These are phyloP conservation scores for Lithobius niger DNA, from an alignment of 1,140 invertebrate species.

Conservation along the genomic window DNA sequence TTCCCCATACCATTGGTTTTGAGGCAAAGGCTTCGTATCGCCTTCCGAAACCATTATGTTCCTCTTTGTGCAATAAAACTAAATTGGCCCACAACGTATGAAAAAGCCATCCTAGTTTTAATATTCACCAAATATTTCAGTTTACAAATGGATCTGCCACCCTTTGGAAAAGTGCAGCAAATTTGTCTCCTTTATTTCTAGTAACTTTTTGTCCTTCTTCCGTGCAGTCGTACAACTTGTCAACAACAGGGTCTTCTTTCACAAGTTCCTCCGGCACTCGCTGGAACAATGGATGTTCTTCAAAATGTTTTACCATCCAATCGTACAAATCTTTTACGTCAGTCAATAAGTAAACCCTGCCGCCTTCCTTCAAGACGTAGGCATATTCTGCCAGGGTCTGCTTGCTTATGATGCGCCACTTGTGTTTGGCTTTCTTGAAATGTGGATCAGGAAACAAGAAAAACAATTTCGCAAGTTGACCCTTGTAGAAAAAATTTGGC, in stretches of 20 bases:
- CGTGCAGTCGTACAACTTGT: slow-evolving; percentile 78
- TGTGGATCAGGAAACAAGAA: slow-evolving; percentile 99
- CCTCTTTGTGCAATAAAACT: too few species aligned
- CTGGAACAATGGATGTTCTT: slow-evolving; percentile 80
- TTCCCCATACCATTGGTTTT: too few species aligned
- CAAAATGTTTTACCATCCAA: slow-evolving; percentile 92
- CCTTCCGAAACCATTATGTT: too few species aligned
- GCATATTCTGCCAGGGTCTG: slow-evolving; percentile 91
- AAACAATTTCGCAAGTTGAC: slow-evolving; percentile 94
- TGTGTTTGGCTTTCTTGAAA: slow-evolving; percentile 98
- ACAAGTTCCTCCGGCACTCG: slow-evolving; percentile 54
- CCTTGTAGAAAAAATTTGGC: slow-evolving; percentile 92
- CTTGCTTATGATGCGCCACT: slow-evolving; percentile 96
- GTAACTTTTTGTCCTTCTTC: slow-evolving; percentile 98
- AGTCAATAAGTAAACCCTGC: slow-evolving; percentile 87
- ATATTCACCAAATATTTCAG: too few species aligned
- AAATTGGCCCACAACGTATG: too few species aligned
- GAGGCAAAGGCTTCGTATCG: too few species aligned
- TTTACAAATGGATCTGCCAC: slow-evolving; percentile 41
- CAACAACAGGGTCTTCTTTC: slow-evolving; percentile 67
- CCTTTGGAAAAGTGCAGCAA: slow-evolving; percentile 74
- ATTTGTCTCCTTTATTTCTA: slow-evolving; percentile 87
- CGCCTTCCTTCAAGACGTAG: slow-evolving; percentile 72
- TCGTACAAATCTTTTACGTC: slow-evolving; percentile 95
- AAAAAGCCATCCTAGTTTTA: too few species aligned